Percentiles rank a stretch among this genome's conserved stretches.
Conservation (phyloP, 92 coral and sea anemone species). For the Siderastrea siderea region DNA sequence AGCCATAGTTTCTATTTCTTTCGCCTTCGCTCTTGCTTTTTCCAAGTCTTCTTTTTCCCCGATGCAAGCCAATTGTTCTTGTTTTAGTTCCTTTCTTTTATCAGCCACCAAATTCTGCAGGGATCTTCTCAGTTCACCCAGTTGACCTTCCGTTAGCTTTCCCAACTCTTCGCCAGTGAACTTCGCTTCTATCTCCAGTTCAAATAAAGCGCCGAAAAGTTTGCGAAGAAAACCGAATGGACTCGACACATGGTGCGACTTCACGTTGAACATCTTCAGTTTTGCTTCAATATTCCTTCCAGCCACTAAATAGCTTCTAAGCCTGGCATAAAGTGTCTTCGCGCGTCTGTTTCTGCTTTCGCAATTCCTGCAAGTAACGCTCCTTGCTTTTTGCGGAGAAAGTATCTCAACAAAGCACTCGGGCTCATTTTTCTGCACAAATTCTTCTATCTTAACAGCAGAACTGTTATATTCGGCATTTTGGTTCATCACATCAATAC, state of each 20-base stretch:
- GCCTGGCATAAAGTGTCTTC: conserved; percentile 13
- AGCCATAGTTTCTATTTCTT: conserved; percentile 46
- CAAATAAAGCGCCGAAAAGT: conserved; percentile 23
- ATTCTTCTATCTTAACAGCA: not conserved
- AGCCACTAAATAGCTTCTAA: conserved; percentile 12
- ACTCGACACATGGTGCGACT: conserved; percentile 4
- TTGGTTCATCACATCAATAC: not conserved
- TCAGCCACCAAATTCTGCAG: conserved; percentile 9
- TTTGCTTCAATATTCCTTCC: conserved; percentile 30
- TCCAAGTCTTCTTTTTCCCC: conserved; percentile 17
- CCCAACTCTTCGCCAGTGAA: conserved; percentile 29
- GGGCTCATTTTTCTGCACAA: not conserved
- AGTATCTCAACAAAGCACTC: conserved; percentile 29
- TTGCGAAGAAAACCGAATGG: conserved; percentile 40
- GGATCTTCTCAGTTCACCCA: conserved; percentile 15
- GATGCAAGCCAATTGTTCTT: conserved; percentile 14
- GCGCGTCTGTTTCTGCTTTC: not conserved
- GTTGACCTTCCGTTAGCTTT: conserved; percentile 30
- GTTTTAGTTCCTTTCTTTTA: conserved; percentile 18
- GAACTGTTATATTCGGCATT: not conserved
- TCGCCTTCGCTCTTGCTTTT: conserved; percentile 35
- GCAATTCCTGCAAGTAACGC: conserved; percentile 38
- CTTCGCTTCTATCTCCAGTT: conserved; percentile 19
- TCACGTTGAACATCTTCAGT: conserved; percentile 35
- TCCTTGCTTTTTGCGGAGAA: not conserved